phyloP scores from a whole-genome alignment of 2,888 invertebrate genomes.

The Dinocampus coccinellae region DNA sequence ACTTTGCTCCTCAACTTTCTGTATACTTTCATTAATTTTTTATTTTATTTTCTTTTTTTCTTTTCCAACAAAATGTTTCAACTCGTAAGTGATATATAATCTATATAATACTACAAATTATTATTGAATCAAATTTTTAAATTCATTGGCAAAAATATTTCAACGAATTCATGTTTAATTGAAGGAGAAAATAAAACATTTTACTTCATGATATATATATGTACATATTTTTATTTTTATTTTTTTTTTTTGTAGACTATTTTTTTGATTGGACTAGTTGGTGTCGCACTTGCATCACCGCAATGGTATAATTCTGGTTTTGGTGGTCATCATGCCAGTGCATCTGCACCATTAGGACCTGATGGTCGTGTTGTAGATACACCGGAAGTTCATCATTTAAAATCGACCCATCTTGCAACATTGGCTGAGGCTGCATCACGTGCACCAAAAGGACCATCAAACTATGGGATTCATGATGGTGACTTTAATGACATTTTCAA shows the following conservation, averaged over 20 bases:
- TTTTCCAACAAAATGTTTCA: conserved; percentile 22
- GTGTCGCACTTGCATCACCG: conserved; percentile 53
- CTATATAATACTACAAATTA: too few relatives aligned
- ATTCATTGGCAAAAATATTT: too few relatives aligned
- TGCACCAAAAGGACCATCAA: conserved; percentile 55
- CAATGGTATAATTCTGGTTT: conserved; percentile 59
- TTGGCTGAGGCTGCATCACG: conserved; percentile 65
- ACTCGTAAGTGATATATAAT: conserved; percentile 7
- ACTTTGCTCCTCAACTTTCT: neutral
- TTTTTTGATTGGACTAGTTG: conserved; percentile 45
- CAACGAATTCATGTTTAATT: too few relatives aligned
- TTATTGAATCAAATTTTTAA: too few relatives aligned
- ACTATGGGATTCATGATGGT: conserved; percentile 54
- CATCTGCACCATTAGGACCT: conserved; percentile 61
- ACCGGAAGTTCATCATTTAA: conserved; percentile 65
- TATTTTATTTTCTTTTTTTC: too few relatives aligned
- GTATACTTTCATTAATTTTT: neutral
- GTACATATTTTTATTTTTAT: neutral
- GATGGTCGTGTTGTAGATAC: conserved; percentile 65
- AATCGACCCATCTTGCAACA: conserved; percentile 61
- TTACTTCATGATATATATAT: too few relatives aligned
- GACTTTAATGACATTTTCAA: conserved; percentile 23
- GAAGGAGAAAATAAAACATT: too few relatives aligned
- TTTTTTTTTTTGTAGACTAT: conserved; percentile 50
- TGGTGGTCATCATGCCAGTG: conserved; percentile 44